A percentile compares a stretch with the other conserved stretches of the same genome.
These are phyloP conservation scores for Dasypus novemcinctus DNA, from an alignment of 2,113 vertebrate genomes.

Conservation along the genomic window DNA sequence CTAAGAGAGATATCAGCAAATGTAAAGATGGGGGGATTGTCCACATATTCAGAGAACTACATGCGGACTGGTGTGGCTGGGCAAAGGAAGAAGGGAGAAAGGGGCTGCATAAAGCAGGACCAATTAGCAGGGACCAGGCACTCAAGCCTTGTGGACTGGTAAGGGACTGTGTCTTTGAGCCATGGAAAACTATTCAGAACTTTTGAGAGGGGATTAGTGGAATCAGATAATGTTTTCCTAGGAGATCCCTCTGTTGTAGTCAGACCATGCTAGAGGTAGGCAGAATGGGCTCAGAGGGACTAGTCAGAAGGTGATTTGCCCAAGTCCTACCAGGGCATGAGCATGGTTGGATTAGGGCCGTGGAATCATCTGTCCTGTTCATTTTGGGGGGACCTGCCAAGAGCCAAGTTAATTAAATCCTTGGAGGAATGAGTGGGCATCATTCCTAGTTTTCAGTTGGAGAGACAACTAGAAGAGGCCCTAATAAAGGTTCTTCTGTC, in stretches of 20 bases:
- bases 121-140: not conserved
- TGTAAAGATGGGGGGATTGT: too few relatives aligned
- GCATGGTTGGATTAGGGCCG: not conserved
- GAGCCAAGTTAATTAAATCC: constrained; percentile 41
- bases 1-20: not conserved
- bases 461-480: not conserved
- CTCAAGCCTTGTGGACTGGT: not conserved
- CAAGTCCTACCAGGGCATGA: not conserved
- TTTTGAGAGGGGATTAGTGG: not conserved
- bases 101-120: not conserved
- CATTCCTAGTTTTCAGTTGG: not conserved
- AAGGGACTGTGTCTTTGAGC: not conserved
- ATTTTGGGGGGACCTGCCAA: constrained; percentile 9
- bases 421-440: not conserved
- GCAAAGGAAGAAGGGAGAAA: not conserved
- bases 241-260: not conserved
- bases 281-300: not conserved
- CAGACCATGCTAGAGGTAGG: not conserved
- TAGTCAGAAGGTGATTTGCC: not conserved
- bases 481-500: not conserved
- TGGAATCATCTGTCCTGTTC: not conserved
- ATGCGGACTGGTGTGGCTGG: not conserved
- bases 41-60: not conserved
- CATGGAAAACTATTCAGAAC: not conserved
- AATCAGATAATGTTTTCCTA: not conserved